Percentiles rank a stretch among this genome's conserved stretches.
Evolutionary conservation across 2,888 invertebrate species (phyloP).

Genomic region (Drosophila robusta): DNA sequence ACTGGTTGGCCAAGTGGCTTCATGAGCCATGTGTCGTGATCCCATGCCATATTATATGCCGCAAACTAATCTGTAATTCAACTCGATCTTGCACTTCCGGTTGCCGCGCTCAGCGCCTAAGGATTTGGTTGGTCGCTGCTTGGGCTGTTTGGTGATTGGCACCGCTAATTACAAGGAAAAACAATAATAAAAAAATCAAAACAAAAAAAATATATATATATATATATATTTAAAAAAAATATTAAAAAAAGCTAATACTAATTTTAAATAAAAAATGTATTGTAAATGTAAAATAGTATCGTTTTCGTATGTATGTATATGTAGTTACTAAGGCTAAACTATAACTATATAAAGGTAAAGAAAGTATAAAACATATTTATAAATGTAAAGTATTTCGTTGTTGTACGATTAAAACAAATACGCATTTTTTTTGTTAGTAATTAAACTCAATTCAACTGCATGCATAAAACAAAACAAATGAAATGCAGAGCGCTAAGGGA

Average conservation of each 20-base stretch:
- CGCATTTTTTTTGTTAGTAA: slow-evolving; percentile 75
- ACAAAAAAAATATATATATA: neutral
- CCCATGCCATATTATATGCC: slow-evolving; percentile 40
- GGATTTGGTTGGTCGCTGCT: neutral
- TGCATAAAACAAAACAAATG: slow-evolving; percentile 20
- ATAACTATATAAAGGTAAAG: slow-evolving; percentile 42
- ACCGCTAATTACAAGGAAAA: slow-evolving; percentile 32
- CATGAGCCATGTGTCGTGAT: slow-evolving; percentile 6
- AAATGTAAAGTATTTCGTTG: slow-evolving; percentile 77
- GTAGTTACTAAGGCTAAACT: slow-evolving; percentile 54
- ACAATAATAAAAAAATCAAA: slow-evolving; percentile 22
- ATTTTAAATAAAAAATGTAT: slow-evolving; percentile 54
- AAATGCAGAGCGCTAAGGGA: slow-evolving; percentile 23
- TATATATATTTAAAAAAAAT: slow-evolving; percentile 1
- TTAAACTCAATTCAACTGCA: slow-evolving; percentile 52
- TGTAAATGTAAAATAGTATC: slow-evolving; percentile 59
- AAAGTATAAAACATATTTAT: slow-evolving; percentile 62
- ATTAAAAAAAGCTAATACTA: slow-evolving; percentile 34
- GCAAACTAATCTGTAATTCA: slow-evolving; percentile 9
- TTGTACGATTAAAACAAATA: slow-evolving; percentile 75
- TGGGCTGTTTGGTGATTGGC: slow-evolving; percentile 17
- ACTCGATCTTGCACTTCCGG: neutral
- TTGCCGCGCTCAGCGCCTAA: neutral
- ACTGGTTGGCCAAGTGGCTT: neutral
- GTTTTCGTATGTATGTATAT: slow-evolving; percentile 62